phyloP scores from a whole-genome alignment of 1,140 invertebrate genomes.

The Triops longicaudatus region DNA sequence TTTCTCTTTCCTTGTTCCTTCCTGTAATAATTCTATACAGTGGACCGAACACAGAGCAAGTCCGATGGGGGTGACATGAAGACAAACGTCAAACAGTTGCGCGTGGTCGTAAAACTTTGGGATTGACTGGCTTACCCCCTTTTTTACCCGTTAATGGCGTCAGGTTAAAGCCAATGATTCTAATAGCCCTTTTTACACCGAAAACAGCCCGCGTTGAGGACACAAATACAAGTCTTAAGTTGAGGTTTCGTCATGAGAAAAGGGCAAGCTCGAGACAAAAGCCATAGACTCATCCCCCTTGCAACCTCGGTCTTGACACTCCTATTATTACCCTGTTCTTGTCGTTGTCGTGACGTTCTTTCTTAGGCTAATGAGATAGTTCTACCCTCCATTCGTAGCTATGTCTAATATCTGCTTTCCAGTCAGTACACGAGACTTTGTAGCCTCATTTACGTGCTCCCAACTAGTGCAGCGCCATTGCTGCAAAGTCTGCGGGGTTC shows the following conservation, averaged over 20 bases:
- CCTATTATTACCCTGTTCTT: slow-evolving; percentile 12
- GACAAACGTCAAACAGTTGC: slow-evolving; percentile 14
- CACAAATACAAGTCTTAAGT: neutral
- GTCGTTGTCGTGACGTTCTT: slow-evolving; percentile 3
- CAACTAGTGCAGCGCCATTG: neutral
- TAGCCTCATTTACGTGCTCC: neutral
- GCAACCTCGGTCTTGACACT: neutral
- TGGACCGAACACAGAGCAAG: neutral
- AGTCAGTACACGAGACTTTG: neutral
- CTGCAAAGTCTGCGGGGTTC: neutral
- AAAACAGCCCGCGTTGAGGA: neutral
- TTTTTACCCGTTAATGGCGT: slow-evolving; percentile 4
- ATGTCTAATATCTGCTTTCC: slow-evolving; percentile 12
- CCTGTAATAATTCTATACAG: neutral
- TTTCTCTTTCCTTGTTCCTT: neutral
- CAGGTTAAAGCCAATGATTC: neutral
- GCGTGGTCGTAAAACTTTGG: neutral
- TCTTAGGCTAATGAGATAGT: slow-evolving; percentile 6
- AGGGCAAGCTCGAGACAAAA: neutral
- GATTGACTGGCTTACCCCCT: neutral
- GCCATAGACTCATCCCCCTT: neutral
- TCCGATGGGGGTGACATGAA: neutral
- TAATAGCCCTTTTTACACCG: neutral
- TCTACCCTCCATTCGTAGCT: neutral
- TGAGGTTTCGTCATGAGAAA: neutral